Evolutionary conservation across 1,140 invertebrate genomes (phyloP).

Genomic region (Aphelinus certus): DNA sequence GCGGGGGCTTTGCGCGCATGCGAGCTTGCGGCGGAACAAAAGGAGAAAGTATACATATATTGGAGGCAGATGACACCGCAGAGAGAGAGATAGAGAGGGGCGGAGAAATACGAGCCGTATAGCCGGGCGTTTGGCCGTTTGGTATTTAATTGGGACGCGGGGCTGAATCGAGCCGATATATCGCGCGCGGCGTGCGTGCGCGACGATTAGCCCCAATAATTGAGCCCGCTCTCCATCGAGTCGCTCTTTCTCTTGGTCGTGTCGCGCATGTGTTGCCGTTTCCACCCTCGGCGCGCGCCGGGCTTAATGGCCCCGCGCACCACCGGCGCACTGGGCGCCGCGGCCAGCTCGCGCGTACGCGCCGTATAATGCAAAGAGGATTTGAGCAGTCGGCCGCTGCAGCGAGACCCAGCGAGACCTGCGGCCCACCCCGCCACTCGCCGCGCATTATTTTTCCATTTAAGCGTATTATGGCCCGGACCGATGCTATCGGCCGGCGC

Average conservation of each 20-base stretch:
- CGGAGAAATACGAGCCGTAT: conserved; percentile 4
- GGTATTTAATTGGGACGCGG: conserved; percentile 12
- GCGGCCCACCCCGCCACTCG: neutral
- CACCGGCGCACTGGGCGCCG: no score
- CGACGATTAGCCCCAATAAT: conserved; percentile 1
- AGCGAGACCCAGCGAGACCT: neutral
- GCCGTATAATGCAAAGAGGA: conserved; percentile 7
- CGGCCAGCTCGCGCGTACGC: no score
- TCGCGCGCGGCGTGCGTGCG: neutral
- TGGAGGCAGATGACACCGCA: neutral
- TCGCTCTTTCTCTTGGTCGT: neutral
- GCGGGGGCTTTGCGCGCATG: neutral
- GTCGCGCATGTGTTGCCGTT: neutral
- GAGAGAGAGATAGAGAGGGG: no score
- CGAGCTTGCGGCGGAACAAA: neutral
- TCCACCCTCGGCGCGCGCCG: neutral
- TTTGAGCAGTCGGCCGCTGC: neutral
- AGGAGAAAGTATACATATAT: neutral
- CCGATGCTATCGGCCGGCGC: conserved; percentile 44
- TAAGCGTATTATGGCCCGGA: conserved; percentile 50
- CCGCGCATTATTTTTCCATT: conserved; percentile 54
- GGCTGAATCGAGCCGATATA: neutral
- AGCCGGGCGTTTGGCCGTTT: neutral
- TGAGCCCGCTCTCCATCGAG: neutral
- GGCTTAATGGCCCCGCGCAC: neutral